Evolutionary conservation across 2,888 invertebrate species (phyloP), one percentile per base, ranked within the genome.

Genomic region (Lottia scabra): DNA sequence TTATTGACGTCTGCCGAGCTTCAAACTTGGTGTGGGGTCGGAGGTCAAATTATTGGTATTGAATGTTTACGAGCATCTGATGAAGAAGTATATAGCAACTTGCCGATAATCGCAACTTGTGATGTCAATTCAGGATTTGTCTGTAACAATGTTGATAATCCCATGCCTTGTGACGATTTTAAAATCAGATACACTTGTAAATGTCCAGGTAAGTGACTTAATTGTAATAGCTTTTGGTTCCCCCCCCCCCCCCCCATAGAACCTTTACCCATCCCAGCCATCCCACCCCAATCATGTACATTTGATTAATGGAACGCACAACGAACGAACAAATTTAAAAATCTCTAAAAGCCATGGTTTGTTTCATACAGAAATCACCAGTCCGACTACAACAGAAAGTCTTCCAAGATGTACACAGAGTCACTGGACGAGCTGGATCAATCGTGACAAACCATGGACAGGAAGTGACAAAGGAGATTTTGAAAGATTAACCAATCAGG

Each of bases 121-220:
- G 79, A 84, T 67, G 87, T 95, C 71, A 93, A 94, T 80, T 91
- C 91, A 12, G 96, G 96, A 0, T 91, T 96, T 0, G 88, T 92
- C 3, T 96, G 96, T 85, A 73, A 77, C n/a, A 81, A 79, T 46
- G 71, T 56, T 10, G 80, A 82, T 23, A 84, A 82, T 68, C 67
- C 70, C 66, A 80, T 81, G 27, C 73, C 77, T 8, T 88, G 88
- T 74, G 73, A 76, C n/a, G 86, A 88, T 74, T 88, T 86, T 78
- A 83, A 85, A 78, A 81, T 87, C 67, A 81, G 84, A 77, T 87
- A 86, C 78, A 83, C 73, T 72, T 85, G 85, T 70, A 88, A 91
- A 70, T 94, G 94, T 83, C 89, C 69, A 68, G 72, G 80, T 80
- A 45, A 63, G 72, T 16, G 79, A 30, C 38, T 65, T 19, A 16